Conservation (phyloP, 2,888 invertebrate genomes). For the Phytoseiulus persimilis region DNA sequence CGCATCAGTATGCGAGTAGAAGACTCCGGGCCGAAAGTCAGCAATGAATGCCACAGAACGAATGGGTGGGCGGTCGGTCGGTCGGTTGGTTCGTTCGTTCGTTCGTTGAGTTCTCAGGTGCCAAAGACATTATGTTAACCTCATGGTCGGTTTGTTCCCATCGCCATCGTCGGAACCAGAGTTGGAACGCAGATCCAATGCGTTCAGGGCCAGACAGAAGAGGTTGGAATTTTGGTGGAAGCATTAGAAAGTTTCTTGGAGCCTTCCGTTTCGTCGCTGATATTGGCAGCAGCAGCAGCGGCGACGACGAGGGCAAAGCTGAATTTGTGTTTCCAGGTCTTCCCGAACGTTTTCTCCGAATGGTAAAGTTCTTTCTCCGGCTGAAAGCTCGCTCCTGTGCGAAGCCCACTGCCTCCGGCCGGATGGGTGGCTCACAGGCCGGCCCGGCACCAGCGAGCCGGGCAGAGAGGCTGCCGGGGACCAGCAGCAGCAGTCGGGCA, state of each 20-base stretch:
- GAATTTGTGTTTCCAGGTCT: background rate
- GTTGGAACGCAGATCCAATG: too few relatives aligned
- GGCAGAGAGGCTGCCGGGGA: background rate
- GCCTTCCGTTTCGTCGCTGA: too few relatives aligned
- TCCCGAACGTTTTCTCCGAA: background rate
- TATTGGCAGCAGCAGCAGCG: background rate
- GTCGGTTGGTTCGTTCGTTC: background rate
- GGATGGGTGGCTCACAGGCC: background rate
- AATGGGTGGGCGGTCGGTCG: background rate
- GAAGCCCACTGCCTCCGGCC: background rate
- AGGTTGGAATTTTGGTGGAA: too few relatives aligned
- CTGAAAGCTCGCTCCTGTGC: background rate
- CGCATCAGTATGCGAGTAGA: background rate
- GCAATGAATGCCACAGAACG: background rate
- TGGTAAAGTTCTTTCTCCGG: background rate
- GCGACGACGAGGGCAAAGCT: background rate
- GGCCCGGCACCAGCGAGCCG: background rate
- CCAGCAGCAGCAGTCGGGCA: background rate
- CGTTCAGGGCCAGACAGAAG: too few relatives aligned
- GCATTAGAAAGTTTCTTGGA: too few relatives aligned
- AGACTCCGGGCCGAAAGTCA: background rate
- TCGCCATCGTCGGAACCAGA: too few relatives aligned
- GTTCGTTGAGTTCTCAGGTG: background rate
- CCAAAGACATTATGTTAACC: background rate
- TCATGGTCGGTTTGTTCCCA: background rate